A percentile compares a stretch with the other conserved stretches of the same genome.
Evolutionary conservation across 2,888 invertebrate species (phyloP).

Genomic region (Microctonus brassicae): DNA sequence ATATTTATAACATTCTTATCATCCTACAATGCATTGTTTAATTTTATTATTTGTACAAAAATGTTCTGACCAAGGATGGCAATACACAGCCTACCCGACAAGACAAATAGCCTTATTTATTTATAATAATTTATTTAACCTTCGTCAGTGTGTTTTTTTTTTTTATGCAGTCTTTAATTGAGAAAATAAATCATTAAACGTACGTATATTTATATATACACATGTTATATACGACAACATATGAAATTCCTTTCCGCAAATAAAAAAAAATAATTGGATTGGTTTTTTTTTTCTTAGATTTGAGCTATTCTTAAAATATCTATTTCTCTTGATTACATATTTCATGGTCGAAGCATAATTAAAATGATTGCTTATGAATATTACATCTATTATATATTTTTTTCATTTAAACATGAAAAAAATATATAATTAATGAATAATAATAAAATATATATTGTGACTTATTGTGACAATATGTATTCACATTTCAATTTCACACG

Average conservation of each 20-base stretch:
- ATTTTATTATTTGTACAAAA: constrained; percentile 59
- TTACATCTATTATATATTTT: neutral
- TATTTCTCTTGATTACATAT: constrained; percentile 6
- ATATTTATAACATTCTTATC: constrained; percentile 47
- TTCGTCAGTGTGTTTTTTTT: neutral
- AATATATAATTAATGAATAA: constrained; percentile 14
- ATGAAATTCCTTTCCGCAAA: constrained; percentile 36
- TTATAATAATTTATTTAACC: neutral
- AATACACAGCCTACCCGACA: constrained; percentile 33
- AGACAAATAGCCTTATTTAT: constrained; percentile 14
- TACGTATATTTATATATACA: neutral
- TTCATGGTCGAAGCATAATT: constrained; percentile 1
- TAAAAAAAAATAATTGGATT: neutral
- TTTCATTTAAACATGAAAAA: constrained; percentile 8
- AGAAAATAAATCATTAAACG: constrained; percentile 24
- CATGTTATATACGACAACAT: no score
- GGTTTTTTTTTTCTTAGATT: constrained; percentile 47
- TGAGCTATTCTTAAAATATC: constrained; percentile 62
- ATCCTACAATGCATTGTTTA: constrained; percentile 29
- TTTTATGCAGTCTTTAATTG: constrained; percentile 33
- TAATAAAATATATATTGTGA: constrained; percentile 11
- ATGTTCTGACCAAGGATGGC: constrained; percentile 51
- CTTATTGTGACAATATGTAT: neutral
- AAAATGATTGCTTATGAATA: neutral
- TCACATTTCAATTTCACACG: neutral